Base-by-base conservation (phyloP, 2,113 vertebrate species). In the Calyptommatus sinebrachiatus region DNA sequence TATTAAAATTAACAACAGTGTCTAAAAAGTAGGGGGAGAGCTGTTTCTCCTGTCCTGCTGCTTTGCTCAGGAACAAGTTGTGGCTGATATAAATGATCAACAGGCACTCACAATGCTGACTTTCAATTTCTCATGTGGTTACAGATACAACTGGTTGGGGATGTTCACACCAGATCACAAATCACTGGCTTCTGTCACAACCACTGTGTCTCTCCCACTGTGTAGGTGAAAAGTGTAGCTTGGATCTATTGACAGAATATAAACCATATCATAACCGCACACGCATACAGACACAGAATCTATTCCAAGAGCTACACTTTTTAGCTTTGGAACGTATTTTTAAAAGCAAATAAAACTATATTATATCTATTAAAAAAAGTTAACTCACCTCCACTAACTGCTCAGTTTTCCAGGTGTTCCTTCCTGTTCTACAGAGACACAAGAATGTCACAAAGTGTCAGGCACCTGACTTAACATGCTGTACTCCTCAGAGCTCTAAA, bases 361-460 rank as follows among this genome's bases (percentile, higher is more conserved):
- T 71, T 46, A 83, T 48, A 81, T 63, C 28, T 2, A 67, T 41
- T 41, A 41, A 41, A 41, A 46, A 80, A 87, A 57, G 35, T 50
- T 21, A 87, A 80, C 83, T 84, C 57, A 41, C 50, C 65, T 77
- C n/a, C 62, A 84, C 81, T 60, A 50, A 77, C 69, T 62, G 66
- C 68, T 67, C 50, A 21, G 21, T n/a, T 7, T 80, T 83, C 87
- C 87, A 89, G 76, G 75, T 89, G 77, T 81, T 89, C 57, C 66
- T 83, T 88, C 57, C 24, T 88, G 86, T 88, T 73, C 84, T 90
- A 67, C 24, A 60, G 74, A 92, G 86, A 88, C 66, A 84, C 80
- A 85, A 85, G 66, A 20, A 24, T 80, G 62, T 80, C 79, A 80
- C 82, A 87, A 75, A 2, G 9, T 75, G 73, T 92, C 84, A 91